Conservation (phyloP, 2,113 vertebrate genomes). For the Neodontobutis hainanensis region DNA sequence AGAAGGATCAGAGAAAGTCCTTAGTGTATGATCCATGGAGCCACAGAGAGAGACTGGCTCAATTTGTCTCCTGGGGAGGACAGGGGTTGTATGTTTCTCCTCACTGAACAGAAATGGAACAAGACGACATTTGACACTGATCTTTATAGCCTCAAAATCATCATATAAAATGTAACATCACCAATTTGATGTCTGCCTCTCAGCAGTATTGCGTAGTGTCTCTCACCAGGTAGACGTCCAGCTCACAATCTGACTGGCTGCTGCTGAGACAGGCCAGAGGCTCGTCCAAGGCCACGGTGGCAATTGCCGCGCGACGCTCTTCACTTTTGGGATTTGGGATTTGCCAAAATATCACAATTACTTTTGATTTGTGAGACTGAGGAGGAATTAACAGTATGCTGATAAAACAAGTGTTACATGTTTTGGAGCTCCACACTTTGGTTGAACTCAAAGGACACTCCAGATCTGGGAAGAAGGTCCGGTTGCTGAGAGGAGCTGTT, state of each 20-base stretch:
- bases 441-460: conserved; percentile 76
- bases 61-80: background rate
- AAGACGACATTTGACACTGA: background rate
- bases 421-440: conserved; percentile 67
- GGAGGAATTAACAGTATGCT: no score
- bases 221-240: conserved; percentile 90
- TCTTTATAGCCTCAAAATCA: no score
- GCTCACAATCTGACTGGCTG: conserved; percentile 82
- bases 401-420: conserved; percentile 48
- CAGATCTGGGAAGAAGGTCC: conserved; percentile 83
- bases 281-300: conserved; percentile 86
- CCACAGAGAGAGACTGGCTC: background rate
- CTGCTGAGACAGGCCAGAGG: conserved; percentile 78
- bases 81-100: conserved; percentile 20
- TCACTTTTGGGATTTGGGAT: conserved; percentile 70
- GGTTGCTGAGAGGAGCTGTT: conserved; percentile 81
- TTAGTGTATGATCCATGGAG: conserved; percentile 46
- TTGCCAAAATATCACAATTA: background rate
- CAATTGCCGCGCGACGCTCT: conserved; percentile 82
- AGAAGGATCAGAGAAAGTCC: conserved; percentile 12
- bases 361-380: background rate
- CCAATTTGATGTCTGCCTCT: background rate
- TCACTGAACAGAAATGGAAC: conserved; percentile 50
- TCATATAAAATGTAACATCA: background rate
- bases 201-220: no score